Base-by-base conservation (phyloP, 2,113 vertebrate genomes). In the Chitala chitala region DNA sequence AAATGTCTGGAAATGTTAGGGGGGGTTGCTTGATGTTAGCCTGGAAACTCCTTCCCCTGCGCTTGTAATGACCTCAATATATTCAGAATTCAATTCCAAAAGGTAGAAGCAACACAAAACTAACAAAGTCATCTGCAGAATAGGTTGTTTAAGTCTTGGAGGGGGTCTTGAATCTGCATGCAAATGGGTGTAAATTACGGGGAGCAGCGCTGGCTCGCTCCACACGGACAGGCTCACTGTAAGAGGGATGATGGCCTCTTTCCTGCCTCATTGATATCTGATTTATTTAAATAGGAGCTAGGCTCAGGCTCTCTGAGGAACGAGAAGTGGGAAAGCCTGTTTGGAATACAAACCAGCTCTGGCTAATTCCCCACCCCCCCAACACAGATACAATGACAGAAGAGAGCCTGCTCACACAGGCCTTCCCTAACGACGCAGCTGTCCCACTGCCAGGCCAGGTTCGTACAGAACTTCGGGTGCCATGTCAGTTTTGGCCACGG, bases 151-250 rank as follows among this genome's bases (percentile, higher is more conserved):
- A 75, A 69, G 73, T 75, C 75, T 73, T 76, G 75, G 74, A 71
- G 44, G 72, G 54, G 74, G 42, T 56, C n/a, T 55, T 15, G 29
- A 78, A 80, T 84, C 74, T 80, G 71, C 75, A 84, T 79, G 55
- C 63, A 73, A 82, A 77, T 76, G 70, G 69, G 64, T n/a, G 42
- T 58, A 63, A 22, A 64, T 70, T 73, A 72, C 44, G 24, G 1
- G 58, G 77, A 79, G 69, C 58, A 26, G 3, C 40, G 13, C 31
- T 17, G 55, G 17, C 65, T 73, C 64, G 50, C n/a, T n/a, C 42
- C 48, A 5, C 13, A 42, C 2, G 55, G 6, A 26, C 8, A 53
- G 63, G 29, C 42, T 15, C 58, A 51, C 20, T 17, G 66, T 13
- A 53, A 68, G 5, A 58, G 22, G 63, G 63, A 58, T 64, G 55